A percentile compares a stretch with the other conserved stretches of the same genome.
phyloP scores from a whole-genome alignment of 2,888 invertebrate genomes.

The Himalopsyche anomala region DNA sequence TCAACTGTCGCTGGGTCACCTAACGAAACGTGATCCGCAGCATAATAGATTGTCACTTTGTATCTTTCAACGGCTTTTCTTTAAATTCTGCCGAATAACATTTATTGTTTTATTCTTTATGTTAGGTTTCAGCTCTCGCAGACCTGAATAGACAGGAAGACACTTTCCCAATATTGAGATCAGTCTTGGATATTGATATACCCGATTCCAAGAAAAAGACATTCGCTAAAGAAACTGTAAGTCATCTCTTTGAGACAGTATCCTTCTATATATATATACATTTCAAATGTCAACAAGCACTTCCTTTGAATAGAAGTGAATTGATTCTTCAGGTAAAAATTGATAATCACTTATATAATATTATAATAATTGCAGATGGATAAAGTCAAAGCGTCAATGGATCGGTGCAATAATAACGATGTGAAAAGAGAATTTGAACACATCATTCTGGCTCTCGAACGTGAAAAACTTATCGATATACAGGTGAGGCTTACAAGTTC shows the following conservation, averaged over 20 bases:
- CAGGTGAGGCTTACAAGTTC: constrained; percentile 69
- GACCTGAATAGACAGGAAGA: constrained; percentile 81
- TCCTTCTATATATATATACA: neutral
- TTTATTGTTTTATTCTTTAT: neutral
- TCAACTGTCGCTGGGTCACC: no score
- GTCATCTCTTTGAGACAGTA: constrained; percentile 66
- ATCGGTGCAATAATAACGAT: constrained; percentile 75
- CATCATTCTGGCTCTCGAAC: constrained; percentile 76
- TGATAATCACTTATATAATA: neutral
- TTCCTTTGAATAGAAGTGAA: no score
- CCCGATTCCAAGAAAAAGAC: constrained; percentile 77
- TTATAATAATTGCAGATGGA: constrained; percentile 73
- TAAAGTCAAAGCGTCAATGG: constrained; percentile 73
- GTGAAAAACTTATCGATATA: constrained; percentile 75
- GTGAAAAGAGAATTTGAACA: constrained; percentile 76
- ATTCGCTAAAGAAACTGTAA: constrained; percentile 81
- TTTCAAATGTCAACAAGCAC: neutral
- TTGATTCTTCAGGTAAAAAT: neutral
- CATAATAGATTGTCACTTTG: no score
- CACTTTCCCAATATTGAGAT: constrained; percentile 78
- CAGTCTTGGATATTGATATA: constrained; percentile 77
- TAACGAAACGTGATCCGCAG: no score
- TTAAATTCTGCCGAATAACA: no score
- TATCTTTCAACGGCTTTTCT: no score
- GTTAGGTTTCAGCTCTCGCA: constrained; percentile 76